Evolutionary conservation across 2,888 invertebrate species (phyloP).

Genomic region (Pardosa pseudoannulata): DNA sequence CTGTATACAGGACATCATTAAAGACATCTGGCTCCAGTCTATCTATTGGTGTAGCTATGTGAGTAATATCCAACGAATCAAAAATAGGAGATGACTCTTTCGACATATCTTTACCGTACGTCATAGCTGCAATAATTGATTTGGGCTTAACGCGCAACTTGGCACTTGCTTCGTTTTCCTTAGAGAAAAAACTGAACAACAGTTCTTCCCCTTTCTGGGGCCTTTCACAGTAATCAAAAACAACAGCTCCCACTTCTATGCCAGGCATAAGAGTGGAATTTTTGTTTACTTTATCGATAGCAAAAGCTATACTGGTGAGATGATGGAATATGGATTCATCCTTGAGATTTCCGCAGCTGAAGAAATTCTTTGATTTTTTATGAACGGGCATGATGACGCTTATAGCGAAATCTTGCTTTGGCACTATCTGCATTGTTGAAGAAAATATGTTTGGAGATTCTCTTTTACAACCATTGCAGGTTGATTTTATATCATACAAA

Average conservation of each 20-base stretch:
- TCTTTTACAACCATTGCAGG: conserved; percentile 46
- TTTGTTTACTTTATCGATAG: conserved; percentile 77
- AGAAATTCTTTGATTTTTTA: conserved; percentile 75
- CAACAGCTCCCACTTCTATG: conserved; percentile 75
- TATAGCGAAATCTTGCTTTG: conserved; percentile 75
- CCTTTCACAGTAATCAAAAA: conserved; percentile 77
- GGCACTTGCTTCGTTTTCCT: conserved; percentile 73
- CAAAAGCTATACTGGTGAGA: conserved; percentile 78
- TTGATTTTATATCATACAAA: conserved; percentile 56
- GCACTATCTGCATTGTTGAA: conserved; percentile 75
- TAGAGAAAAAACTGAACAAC: conserved; percentile 77
- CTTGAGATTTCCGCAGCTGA: conserved; percentile 77
- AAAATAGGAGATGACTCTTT: conserved; percentile 76
- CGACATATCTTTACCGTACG: conserved; percentile 76
- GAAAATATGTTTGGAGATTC: conserved; percentile 39
- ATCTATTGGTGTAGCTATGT: conserved; percentile 76
- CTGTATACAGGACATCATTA: conserved; percentile 76
- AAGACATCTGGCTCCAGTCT: conserved; percentile 75
- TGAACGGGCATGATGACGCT: conserved; percentile 75
- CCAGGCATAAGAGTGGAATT: conserved; percentile 74
- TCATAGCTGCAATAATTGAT: conserved; percentile 76
- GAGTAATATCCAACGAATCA: conserved; percentile 77
- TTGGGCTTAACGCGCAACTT: conserved; percentile 69
- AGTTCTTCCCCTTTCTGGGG: conserved; percentile 77
- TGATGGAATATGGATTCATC: conserved; percentile 77